Conservation (phyloP, 2,888 invertebrate genomes). For the Eumacrocentrus americanus region DNA sequence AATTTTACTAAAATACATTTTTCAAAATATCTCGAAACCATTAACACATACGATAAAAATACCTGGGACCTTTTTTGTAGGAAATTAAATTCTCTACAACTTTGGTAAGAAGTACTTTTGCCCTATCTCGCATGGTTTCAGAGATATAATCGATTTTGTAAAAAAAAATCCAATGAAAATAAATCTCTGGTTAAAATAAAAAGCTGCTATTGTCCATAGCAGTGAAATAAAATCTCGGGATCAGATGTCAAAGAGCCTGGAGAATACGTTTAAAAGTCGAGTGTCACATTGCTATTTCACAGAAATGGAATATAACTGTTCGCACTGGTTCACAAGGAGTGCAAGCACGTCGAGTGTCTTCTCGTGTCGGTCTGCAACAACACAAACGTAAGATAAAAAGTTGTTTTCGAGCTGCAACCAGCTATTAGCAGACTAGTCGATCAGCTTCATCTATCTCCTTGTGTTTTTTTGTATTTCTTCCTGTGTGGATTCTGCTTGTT, state of each 20-base stretch:
- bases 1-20: too few relatives aligned
- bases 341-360: slow-evolving; percentile 25
- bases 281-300: slow-evolving; percentile 5
- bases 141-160: too few relatives aligned
- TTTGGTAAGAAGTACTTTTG: too few relatives aligned
- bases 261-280: background rate
- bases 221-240: background rate
- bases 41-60: too few relatives aligned
- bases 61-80: too few relatives aligned
- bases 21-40: too few relatives aligned
- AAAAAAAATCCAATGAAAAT: too few relatives aligned
- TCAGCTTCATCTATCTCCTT: slow-evolving; percentile 35
- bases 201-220: too few relatives aligned
- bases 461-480: background rate
- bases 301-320: slow-evolving; percentile 31
- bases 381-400: slow-evolving; percentile 35
- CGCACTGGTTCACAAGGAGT: slow-evolving; percentile 34
- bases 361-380: background rate
- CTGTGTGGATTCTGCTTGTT: background rate
- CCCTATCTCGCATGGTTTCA: too few relatives aligned
- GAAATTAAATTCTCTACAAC: too few relatives aligned
- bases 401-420: slow-evolving; percentile 39
- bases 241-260: background rate
- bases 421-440: slow-evolving; percentile 43
- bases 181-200: too few relatives aligned